Conservation (phyloP, 2,797 vertebrate species). For the Pseudochirops corinnae region DNA sequence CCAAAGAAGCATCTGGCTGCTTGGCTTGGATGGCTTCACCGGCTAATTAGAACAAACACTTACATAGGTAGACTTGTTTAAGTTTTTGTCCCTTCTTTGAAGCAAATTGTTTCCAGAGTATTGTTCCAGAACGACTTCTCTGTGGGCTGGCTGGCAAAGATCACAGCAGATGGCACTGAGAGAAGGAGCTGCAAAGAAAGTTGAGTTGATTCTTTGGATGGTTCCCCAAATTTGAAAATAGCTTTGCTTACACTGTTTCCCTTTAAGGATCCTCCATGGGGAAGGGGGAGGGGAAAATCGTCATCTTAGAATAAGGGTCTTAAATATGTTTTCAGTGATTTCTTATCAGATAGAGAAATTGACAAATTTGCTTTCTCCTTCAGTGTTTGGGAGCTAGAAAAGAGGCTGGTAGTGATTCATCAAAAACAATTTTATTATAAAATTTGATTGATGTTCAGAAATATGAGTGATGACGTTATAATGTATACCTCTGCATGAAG, state of each 20-base stretch:
- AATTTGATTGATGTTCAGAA: slow-evolving; percentile 83
- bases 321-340: slow-evolving; percentile 80
- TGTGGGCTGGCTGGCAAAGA: slow-evolving; percentile 72
- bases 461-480: slow-evolving; percentile 81
- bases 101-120: slow-evolving; percentile 74
- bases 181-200: slow-evolving; percentile 63
- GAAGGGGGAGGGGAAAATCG: slow-evolving; percentile 53
- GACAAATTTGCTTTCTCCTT: slow-evolving; percentile 82
- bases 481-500: slow-evolving; percentile 75
- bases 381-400: slow-evolving; percentile 79
- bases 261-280: slow-evolving; percentile 10
- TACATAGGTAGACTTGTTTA: slow-evolving; percentile 75
- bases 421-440: slow-evolving; percentile 84
- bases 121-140: slow-evolving; percentile 71
- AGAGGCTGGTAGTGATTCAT: slow-evolving; percentile 83
- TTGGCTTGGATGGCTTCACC: slow-evolving; percentile 75
- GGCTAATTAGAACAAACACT: slow-evolving; percentile 75
- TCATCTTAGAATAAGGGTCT: slow-evolving; percentile 75
- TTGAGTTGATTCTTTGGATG: slow-evolving; percentile 64
- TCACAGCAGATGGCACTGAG: slow-evolving; percentile 62
- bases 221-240: slow-evolving; percentile 64
- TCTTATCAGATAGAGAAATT: slow-evolving; percentile 78
- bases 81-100: slow-evolving; percentile 79
- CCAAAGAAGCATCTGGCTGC: slow-evolving; percentile 62
- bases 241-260: slow-evolving; percentile 67